Evolutionary conservation across 2,113 vertebrate species (phyloP).

Genomic region (Peromyscus polionotus): DNA sequence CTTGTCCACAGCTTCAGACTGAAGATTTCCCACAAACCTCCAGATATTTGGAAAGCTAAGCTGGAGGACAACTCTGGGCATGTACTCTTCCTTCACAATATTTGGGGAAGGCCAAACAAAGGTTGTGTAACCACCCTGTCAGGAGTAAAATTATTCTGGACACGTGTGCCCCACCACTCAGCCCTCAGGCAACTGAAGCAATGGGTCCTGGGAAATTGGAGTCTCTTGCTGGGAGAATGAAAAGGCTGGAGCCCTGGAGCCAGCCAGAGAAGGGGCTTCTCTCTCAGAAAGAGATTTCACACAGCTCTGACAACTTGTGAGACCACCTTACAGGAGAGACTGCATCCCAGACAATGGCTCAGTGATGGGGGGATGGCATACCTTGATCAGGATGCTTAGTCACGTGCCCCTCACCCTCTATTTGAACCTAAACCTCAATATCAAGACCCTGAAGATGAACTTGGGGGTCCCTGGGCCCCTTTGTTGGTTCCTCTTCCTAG

Average conservation of each 20-base stretch:
- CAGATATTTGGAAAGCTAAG: conserved; percentile 1
- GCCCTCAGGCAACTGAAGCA: not conserved
- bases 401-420: not conserved
- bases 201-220: not conserved
- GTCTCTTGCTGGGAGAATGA: not conserved
- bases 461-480: not conserved
- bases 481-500: not conserved
- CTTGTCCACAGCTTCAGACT: not conserved
- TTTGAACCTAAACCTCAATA: not conserved
- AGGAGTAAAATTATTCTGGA: not conserved
- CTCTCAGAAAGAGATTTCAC: not conserved
- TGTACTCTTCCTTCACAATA: not conserved
- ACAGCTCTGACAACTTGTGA: not conserved
- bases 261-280: not conserved
- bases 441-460: not conserved
- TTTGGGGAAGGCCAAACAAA: not conserved
- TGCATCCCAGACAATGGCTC: not conserved
- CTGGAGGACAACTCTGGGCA: not conserved
- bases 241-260: not conserved
- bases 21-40: conserved; percentile 14
- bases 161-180: not conserved
- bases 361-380: not conserved
- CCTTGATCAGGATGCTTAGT: not conserved
- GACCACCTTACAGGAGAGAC: not conserved
- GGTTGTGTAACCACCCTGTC: not conserved